Base-by-base conservation (phyloP, 2,888 invertebrate species). In the Polydrusus tereticollis region DNA sequence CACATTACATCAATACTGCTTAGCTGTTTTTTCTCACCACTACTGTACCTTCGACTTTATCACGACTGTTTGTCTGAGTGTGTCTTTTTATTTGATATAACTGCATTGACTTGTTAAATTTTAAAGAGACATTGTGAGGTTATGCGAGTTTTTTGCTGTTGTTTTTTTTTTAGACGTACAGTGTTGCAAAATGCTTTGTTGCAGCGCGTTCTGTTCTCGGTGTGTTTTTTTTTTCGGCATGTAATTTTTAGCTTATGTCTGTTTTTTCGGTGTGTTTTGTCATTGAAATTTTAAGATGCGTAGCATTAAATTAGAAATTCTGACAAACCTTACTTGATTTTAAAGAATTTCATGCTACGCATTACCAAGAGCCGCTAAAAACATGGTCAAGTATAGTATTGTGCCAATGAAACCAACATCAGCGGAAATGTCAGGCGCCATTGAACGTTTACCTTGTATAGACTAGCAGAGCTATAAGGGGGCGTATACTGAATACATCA, bases 1-100 rank as follows among this genome's bases (percentile, higher is more conserved):
- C 52, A 55, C 52, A 55, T 47, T 55, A 55, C 52, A 55, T 55
- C 52, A 55, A 18, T 8, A 55, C 52, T 26, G 59, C 59, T 59
- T 43, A n/a, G 59, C 38, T 59, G 21, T 59, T 59, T 59, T 59
- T 38, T 59, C 36, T 59, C 38, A 23, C 41, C 38, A 26, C 59
- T 20, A 12, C 12, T 58, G 29, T 23, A 41, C 38, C 16, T 38
- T 20, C 20, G 21, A 5, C 21, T 41, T 33, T 1, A 23, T n/a
- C n/a, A n/a, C n/a, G 21, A 41, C 36, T 21, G 38, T 59, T 14
- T 52, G 26, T 26, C 29, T 14, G 29, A 12, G 29, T 55, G 52
- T 55, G n/a, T n/a, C n/a, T 55, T 29, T 55, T 59, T 23, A 36
- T 41, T 14, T 38, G 16, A 59, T 38, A 38, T n/a, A 10, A 10